These are phyloP conservation scores for Strigamia maritima DNA, from an alignment of 2,888 invertebrate species.

Conservation along the genomic window DNA sequence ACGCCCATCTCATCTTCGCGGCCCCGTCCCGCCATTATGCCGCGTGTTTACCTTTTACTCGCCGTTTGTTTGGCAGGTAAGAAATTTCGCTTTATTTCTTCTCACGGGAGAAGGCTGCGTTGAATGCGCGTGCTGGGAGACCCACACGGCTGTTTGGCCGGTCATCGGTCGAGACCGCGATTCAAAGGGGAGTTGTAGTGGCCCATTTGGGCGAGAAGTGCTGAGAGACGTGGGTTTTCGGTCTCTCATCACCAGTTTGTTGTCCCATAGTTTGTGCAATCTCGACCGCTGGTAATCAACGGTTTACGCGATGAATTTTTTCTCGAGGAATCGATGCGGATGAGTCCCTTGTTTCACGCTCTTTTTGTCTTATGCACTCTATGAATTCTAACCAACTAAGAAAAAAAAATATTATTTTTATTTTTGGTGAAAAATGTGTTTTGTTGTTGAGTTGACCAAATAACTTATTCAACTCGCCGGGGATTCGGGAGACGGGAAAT, in stretches of 20 bases:
- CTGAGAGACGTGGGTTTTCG: background rate
- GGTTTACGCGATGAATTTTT: background rate
- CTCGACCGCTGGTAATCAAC: background rate
- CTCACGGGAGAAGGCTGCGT: background rate
- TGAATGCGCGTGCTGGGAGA: background rate
- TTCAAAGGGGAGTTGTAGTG: background rate
- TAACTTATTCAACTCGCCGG: background rate
- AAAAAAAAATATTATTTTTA: background rate
- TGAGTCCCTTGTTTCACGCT: conserved; percentile 9
- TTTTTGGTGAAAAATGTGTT: background rate
- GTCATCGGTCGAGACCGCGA: conserved; percentile 15
- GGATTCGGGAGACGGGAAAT: background rate
- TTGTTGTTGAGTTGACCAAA: background rate
- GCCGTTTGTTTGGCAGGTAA: conserved; percentile 19
- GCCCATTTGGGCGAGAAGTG: background rate
- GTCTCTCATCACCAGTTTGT: too few relatives aligned
- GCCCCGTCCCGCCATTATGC: conserved; percentile 22
- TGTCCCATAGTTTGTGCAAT: background rate
- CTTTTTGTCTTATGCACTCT: background rate
- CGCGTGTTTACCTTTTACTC: background rate
- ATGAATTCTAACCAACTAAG: background rate
- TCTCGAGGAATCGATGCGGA: background rate
- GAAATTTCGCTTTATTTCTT: background rate
- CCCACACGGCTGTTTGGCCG: background rate
- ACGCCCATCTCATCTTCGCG: background rate